Percentiles rank a stretch among this genome's conserved stretches.
Conservation (phyloP, 2,888 invertebrate species). For the Caenorhabditis virilis region DNA sequence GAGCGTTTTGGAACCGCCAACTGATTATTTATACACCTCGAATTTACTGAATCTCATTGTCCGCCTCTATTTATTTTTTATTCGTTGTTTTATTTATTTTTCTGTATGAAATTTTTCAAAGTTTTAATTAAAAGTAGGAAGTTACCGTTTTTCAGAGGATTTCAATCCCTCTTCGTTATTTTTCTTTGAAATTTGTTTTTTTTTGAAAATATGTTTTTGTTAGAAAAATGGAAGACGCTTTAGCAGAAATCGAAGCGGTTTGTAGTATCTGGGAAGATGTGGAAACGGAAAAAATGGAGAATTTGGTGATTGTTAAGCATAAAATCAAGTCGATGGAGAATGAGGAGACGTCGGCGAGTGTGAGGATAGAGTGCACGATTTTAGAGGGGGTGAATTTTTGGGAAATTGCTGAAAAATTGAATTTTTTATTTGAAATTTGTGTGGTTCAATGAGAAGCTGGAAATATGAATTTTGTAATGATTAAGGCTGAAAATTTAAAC, state of each 20-base stretch:
- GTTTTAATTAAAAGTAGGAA: too few species aligned
- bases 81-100: too few species aligned
- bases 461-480: too few species aligned
- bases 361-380: conserved; percentile 9
- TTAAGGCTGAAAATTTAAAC: too few species aligned
- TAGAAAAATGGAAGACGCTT: conserved; percentile 25
- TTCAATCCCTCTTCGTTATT: not conserved
- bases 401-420: too few species aligned
- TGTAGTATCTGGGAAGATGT: conserved; percentile 22
- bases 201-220: too few species aligned
- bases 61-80: too few species aligned
- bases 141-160: not conserved
- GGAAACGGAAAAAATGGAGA: conserved; percentile 3
- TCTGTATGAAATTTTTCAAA: too few species aligned
- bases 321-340: conserved; percentile 26
- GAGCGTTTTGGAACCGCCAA: conserved; percentile 15
- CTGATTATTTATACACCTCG: not conserved
- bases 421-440: too few species aligned
- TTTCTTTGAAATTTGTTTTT: too few species aligned
- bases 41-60: not conserved
- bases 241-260: conserved; percentile 25
- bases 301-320: conserved; percentile 2
- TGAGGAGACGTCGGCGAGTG: conserved; percentile 18
- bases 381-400: conserved; percentile 6
- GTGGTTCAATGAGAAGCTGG: too few species aligned